Conservation (phyloP, 2,113 vertebrate species). For the Archocentrus centrarchus region DNA sequence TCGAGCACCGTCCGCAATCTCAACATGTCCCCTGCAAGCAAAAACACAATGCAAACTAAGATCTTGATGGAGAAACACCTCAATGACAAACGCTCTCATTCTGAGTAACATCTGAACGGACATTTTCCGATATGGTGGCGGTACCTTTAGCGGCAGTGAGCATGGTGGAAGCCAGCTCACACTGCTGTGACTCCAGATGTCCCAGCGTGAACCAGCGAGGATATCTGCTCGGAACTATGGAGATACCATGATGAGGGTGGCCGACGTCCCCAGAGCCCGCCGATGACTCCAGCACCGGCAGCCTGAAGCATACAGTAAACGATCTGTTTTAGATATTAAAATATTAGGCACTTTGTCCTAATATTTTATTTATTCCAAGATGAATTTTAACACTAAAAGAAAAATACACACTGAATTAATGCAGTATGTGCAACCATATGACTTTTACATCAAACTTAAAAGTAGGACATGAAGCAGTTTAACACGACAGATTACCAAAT, state of each 20-base stretch:
- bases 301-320: conserved; percentile 73
- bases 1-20: conserved; percentile 94
- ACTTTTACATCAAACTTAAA: background rate
- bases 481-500: background rate
- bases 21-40: conserved; percentile 89
- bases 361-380: background rate
- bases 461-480: accelerated
- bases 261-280: conserved; percentile 87
- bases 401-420: too few species aligned
- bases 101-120: background rate
- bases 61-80: background rate
- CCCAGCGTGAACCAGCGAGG: conserved; percentile 98
- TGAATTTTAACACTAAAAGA: background rate
- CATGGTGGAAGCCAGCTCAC: conserved; percentile 98
- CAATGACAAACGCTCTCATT: background rate
- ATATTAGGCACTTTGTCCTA: background rate
- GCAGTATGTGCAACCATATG: background rate
- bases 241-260: conserved; percentile 95
- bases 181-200: conserved; percentile 98
- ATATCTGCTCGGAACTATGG: conserved; percentile 94
- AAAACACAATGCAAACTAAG: background rate
- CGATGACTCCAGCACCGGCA: conserved; percentile 95
- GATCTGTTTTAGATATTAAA: background rate
- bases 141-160: conserved; percentile 87
- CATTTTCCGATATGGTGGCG: background rate